Conservation (phyloP, 2,888 invertebrate genomes). For the Rhopalosiphum nymphaeae region DNA sequence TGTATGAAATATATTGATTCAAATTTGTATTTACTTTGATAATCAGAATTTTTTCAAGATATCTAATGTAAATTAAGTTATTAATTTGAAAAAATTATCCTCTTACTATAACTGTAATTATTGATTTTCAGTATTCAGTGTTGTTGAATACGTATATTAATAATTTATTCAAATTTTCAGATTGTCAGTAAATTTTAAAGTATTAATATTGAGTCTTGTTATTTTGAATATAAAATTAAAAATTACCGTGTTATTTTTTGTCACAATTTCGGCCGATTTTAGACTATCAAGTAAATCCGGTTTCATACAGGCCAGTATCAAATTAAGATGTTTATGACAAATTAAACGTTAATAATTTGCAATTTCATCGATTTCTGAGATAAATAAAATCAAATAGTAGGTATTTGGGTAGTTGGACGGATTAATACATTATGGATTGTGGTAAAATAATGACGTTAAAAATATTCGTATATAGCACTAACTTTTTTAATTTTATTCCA, state of each 20-base stretch:
- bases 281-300: neutral
- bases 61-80: too few relatives aligned
- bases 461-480: neutral
- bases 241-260: neutral
- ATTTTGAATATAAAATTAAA: neutral
- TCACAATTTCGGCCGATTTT: neutral
- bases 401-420: neutral
- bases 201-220: neutral
- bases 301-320: neutral
- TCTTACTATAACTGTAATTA: neutral
- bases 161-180: neutral
- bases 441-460: neutral
- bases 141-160: neutral
- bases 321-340: neutral
- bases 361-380: neutral
- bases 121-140: neutral
- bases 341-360: neutral
- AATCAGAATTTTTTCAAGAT: too few relatives aligned
- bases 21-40: too few relatives aligned
- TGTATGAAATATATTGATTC: too few relatives aligned
- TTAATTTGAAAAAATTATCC: too few relatives aligned
- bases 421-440: neutral
- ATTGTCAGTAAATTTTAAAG: neutral
- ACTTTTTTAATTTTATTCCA: neutral
- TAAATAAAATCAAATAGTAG: neutral